Percentiles rank a stretch among this genome's conserved stretches.
phyloP scores from a whole-genome alignment of 2,888 invertebrate genomes.

The Blastobasis lacticolella region DNA sequence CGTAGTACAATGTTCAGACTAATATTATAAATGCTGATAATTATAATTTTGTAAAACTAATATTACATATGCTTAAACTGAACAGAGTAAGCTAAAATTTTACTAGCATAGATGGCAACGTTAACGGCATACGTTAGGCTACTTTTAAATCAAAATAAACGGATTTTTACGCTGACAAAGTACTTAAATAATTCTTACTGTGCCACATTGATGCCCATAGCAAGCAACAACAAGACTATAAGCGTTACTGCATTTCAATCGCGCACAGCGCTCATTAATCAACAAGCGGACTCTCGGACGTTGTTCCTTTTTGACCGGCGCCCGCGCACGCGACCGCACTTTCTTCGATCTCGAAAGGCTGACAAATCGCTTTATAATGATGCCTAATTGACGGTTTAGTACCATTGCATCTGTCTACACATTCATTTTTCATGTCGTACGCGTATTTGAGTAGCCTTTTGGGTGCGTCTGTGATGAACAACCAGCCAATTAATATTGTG shows the following conservation, averaged over 20 bases:
- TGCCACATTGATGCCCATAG: slow-evolving; percentile 16
- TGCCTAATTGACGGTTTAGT: slow-evolving; percentile 42
- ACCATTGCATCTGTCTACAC: slow-evolving; percentile 27
- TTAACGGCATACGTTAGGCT: too few relatives aligned
- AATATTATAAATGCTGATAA: too few relatives aligned
- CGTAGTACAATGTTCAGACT: too few relatives aligned
- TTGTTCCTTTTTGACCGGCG: slow-evolving; percentile 27
- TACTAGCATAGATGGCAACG: too few relatives aligned
- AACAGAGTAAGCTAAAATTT: too few relatives aligned
- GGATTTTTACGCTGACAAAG: too few relatives aligned
- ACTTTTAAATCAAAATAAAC: too few relatives aligned
- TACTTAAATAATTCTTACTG: too few relatives aligned
- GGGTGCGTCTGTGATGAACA: too few relatives aligned
- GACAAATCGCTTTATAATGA: slow-evolving; percentile 59
- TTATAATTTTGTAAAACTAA: too few relatives aligned
- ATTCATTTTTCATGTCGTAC: slow-evolving; percentile 13
- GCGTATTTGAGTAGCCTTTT: neutral
- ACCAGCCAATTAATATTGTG: too few relatives aligned
- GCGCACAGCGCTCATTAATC: slow-evolving; percentile 42
- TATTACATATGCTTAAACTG: too few relatives aligned
- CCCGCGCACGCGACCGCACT: slow-evolving; percentile 43
- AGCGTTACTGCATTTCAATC: slow-evolving; percentile 39
- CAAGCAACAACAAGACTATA: slow-evolving; percentile 8
- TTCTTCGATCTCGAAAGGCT: slow-evolving; percentile 37
- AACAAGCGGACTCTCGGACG: slow-evolving; percentile 29